Conservation (phyloP, 1,140 invertebrate species). For the Stegodyphus dumicola region DNA sequence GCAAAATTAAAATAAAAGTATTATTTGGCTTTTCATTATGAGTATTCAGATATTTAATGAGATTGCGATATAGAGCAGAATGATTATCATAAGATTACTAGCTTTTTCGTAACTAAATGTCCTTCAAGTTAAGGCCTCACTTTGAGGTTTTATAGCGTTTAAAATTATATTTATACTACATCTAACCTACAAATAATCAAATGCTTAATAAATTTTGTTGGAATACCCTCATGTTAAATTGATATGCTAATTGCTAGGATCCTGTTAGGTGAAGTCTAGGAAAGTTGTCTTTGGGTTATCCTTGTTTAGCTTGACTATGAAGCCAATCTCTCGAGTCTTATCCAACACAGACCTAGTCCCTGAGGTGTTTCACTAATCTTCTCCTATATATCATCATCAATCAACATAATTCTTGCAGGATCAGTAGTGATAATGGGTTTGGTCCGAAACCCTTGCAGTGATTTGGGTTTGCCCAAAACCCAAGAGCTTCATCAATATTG, state of each 20-base stretch:
- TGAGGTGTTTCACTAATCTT: slow-evolving; percentile 54
- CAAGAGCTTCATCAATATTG: slow-evolving; percentile 32
- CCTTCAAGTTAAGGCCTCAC: too few relatives aligned
- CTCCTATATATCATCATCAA: slow-evolving; percentile 51
- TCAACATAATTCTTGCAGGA: slow-evolving; percentile 55
- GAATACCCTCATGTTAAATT: not conserved
- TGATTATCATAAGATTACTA: too few relatives aligned
- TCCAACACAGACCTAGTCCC: slow-evolving; percentile 24
- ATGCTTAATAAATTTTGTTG: slow-evolving; percentile 2
- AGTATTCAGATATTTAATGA: too few relatives aligned
- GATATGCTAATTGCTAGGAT: slow-evolving; percentile 43
- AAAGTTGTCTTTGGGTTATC: slow-evolving; percentile 19
- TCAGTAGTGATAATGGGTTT: slow-evolving; percentile 40
- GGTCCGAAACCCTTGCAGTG: slow-evolving; percentile 21
- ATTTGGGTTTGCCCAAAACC: slow-evolving; percentile 19
- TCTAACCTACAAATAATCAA: not conserved
- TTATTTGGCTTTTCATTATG: too few relatives aligned
- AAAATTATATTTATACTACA: not conserved
- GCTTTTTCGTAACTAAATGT: too few relatives aligned
- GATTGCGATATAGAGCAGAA: too few relatives aligned
- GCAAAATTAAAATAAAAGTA: too few relatives aligned
- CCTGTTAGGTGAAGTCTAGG: slow-evolving; percentile 26
- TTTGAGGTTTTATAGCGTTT: too few relatives aligned
- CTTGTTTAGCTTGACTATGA: slow-evolving; percentile 24
- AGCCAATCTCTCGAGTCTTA: slow-evolving; percentile 13